These are phyloP conservation scores for Limosa lapponica DNA, from an alignment of 2,797 vertebrate genomes.

Conservation along the genomic window DNA sequence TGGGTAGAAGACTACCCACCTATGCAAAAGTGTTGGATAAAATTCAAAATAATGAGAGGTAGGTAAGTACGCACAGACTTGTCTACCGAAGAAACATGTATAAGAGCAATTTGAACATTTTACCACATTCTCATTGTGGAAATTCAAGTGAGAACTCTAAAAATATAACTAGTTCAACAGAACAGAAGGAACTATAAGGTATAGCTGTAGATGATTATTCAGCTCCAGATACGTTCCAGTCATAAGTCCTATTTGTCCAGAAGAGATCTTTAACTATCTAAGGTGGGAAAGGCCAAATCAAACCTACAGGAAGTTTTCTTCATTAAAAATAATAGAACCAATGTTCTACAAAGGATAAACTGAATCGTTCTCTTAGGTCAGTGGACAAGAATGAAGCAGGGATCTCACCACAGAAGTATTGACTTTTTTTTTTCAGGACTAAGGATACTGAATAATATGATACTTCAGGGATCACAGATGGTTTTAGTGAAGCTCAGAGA, in stretches of 20 bases:
- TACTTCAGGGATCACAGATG: neutral
- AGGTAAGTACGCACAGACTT: neutral
- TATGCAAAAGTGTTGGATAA: neutral
- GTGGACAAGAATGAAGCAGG: neutral
- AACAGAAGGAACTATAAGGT: neutral
- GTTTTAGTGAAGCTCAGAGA: neutral
- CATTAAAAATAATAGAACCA: neutral
- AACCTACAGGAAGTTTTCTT: neutral
- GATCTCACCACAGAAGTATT: neutral
- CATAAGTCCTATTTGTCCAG: neutral
- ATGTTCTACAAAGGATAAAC: neutral
- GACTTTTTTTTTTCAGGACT: neutral
- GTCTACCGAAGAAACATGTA: neutral
- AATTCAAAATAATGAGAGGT: neutral
- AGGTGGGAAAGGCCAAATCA: neutral
- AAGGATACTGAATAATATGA: neutral
- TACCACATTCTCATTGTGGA: neutral
- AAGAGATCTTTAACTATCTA: neutral
- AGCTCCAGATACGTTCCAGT: neutral
- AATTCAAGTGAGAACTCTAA: neutral
- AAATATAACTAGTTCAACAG: neutral
- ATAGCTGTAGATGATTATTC: neutral
- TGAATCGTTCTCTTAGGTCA: neutral
- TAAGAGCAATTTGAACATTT: neutral
- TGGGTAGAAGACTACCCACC: neutral